Conservation (phyloP, 2,797 vertebrate species). For the Sciaenops ocellatus region DNA sequence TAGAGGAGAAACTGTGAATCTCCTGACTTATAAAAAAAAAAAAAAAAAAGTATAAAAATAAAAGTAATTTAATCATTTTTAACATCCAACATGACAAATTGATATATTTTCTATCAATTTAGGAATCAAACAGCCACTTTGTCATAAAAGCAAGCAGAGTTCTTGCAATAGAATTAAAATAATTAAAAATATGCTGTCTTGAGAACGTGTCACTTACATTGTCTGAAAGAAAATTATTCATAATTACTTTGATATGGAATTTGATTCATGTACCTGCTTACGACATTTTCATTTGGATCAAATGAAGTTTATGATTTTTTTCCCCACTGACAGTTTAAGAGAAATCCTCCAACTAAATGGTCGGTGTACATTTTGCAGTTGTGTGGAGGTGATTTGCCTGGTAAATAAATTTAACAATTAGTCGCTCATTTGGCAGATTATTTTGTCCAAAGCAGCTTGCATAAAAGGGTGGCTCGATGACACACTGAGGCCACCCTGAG, state of each 20-base stretch:
- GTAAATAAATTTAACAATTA: neutral
- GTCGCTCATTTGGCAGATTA: constrained; percentile 1
- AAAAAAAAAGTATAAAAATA: constrained; percentile 25
- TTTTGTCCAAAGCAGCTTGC: neutral
- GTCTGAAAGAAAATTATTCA: constrained; percentile 18
- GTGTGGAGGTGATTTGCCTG: neutral
- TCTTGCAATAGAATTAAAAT: neutral
- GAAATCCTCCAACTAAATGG: neutral
- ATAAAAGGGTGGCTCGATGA: too few species aligned
- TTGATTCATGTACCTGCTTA: constrained; percentile 13
- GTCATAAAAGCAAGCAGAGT: constrained; percentile 12
- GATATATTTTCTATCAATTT: neutral
- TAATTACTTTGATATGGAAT: constrained; percentile 10
- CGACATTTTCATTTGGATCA: neutral
- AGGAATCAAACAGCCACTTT: constrained; percentile 1
- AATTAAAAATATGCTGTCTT: constrained; percentile 4
- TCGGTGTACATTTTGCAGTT: neutral
- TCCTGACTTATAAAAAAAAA: constrained; percentile 1
- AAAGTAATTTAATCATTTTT: constrained; percentile 18
- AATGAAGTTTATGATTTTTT: neutral
- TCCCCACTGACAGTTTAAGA: neutral
- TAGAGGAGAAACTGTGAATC: constrained; percentile 28
- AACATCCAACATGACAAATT: constrained; percentile 9
- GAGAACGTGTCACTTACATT: neutral
- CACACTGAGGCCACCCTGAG: too few species aligned